phyloP scores from a whole-genome alignment of 2,888 invertebrate genomes.

The Nomada lathburiana region DNA sequence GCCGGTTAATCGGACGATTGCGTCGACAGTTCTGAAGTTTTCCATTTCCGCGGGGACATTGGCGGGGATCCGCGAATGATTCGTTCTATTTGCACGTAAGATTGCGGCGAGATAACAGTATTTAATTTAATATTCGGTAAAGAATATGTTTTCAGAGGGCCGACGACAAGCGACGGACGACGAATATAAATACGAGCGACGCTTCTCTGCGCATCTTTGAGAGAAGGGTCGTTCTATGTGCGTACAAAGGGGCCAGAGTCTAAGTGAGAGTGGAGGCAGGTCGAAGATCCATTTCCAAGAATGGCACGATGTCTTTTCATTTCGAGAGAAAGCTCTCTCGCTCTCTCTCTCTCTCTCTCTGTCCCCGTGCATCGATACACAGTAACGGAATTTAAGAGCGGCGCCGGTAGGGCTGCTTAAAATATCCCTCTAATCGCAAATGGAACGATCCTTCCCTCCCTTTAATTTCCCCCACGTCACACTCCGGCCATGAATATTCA shows the following conservation, averaged over 20 bases:
- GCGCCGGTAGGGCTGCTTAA: not conserved
- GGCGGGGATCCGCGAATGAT: not conserved
- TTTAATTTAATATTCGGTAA: no score
- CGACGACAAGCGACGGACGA: no score
- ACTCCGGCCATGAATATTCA: slow-evolving; percentile 48
- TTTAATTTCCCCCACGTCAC: slow-evolving; percentile 46
- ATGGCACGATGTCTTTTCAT: slow-evolving; percentile 46
- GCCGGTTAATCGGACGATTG: slow-evolving; percentile 32
- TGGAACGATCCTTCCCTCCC: not conserved
- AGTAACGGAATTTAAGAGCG: slow-evolving; percentile 18
- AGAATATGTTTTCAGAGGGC: no score
- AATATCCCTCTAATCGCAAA: not conserved
- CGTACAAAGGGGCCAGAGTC: no score
- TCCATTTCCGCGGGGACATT: not conserved
- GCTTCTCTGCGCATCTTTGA: not conserved
- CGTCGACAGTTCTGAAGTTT: slow-evolving; percentile 19
- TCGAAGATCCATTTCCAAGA: slow-evolving; percentile 50
- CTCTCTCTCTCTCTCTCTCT: slow-evolving; percentile 24
- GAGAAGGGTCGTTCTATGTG: not conserved
- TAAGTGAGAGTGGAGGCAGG: not conserved
- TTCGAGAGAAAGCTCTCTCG: slow-evolving; percentile 30
- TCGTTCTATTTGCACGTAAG: not conserved
- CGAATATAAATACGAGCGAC: no score
- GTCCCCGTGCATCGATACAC: slow-evolving; percentile 12
- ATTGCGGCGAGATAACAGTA: not conserved